A percentile compares a stretch with the other conserved stretches of the same genome.
Evolutionary conservation across 2,797 vertebrate species (phyloP).

Genomic region (Bothrops alternatus): DNA sequence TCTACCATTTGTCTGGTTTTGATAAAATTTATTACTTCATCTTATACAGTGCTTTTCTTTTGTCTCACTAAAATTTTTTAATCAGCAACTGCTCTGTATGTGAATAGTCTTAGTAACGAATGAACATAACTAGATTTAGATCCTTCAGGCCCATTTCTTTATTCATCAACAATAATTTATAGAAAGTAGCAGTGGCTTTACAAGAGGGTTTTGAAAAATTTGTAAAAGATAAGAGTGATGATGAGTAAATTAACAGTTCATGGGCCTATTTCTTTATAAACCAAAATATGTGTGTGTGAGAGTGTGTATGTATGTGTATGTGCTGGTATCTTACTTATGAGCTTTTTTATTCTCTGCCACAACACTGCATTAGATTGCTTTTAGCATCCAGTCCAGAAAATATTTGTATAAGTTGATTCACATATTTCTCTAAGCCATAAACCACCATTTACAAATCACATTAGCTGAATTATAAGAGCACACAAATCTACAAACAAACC

Average conservation of each 20-base stretch:
- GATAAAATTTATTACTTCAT: not conserved
- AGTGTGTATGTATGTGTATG: not conserved
- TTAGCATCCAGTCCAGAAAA: not conserved
- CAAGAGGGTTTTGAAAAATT: not conserved
- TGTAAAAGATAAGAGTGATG: not conserved
- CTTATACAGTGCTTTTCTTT: not conserved
- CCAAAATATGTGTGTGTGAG: not conserved
- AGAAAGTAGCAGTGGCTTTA: not conserved
- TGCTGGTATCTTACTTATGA: not conserved
- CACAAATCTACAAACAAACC: not conserved
- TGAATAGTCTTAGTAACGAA: not conserved
- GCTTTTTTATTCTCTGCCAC: not conserved
- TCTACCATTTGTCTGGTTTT: not conserved
- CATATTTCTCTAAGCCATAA: not conserved
- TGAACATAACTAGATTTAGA: not conserved
- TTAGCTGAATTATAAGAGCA: not conserved
- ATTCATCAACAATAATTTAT: not conserved
- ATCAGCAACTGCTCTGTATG: not conserved
- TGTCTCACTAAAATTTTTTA: not conserved
- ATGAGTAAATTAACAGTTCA: not conserved
- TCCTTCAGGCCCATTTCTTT: too few species aligned
- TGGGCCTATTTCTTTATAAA: not conserved
- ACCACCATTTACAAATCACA: not conserved
- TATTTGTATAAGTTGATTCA: not conserved
- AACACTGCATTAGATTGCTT: not conserved